These are phyloP conservation scores for Pelagia noctiluca DNA, from an alignment of 30 jellyfish, hydroid and myxozoan species.

Conservation along the genomic window DNA sequence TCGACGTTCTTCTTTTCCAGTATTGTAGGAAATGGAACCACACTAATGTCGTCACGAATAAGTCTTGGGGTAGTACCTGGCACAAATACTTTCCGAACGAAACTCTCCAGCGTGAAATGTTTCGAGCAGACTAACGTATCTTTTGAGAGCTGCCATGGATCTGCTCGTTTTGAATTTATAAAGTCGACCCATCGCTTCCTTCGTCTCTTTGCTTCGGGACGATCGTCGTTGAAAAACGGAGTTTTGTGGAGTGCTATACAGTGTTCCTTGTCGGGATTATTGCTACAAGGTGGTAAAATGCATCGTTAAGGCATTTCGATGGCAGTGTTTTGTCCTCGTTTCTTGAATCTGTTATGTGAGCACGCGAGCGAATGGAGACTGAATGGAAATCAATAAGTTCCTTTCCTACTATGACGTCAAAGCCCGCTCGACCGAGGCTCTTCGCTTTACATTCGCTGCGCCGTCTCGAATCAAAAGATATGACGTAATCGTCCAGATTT, in stretches of 20 bases:
- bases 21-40: background rate
- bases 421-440: too few relatives aligned
- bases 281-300: constrained; percentile 53
- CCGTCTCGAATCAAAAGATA: background rate
- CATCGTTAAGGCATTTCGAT: constrained; percentile 39
- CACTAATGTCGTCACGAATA: background rate
- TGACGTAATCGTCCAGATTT: background rate
- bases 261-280: constrained; percentile 25
- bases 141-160: too few relatives aligned
- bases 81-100: too few relatives aligned
- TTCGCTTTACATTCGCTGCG: background rate
- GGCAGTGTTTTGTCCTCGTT: background rate
- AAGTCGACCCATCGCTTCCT: constrained; percentile 29
- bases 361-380: background rate
- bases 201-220: constrained; percentile 44
- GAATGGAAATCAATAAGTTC: background rate
- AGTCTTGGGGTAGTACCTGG: background rate
- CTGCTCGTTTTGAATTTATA: too few relatives aligned
- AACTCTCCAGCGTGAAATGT: background rate
- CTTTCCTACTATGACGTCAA: too few relatives aligned
- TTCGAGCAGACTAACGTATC: background rate
- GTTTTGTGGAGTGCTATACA: too few relatives aligned
- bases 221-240: too few relatives aligned
- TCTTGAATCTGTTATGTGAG: background rate
- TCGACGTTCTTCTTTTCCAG: too few relatives aligned